Percentiles rank a stretch among this genome's conserved stretches.
These are phyloP conservation scores for Drosophila ogumai DNA, from an alignment of 1,140 invertebrate genomes.

Conservation along the genomic window DNA sequence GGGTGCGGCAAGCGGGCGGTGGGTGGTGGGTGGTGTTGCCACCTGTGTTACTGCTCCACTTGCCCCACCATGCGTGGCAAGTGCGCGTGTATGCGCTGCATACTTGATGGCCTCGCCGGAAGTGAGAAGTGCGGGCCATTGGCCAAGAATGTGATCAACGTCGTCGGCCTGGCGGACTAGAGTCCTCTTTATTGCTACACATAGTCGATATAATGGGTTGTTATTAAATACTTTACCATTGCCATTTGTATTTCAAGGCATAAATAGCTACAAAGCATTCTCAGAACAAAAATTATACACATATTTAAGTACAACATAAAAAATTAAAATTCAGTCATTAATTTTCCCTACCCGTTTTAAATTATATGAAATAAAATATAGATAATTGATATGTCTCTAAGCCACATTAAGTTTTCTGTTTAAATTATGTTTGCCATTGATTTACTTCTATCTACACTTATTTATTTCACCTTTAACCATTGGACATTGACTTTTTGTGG, in stretches of 20 bases:
- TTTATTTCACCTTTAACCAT: neutral
- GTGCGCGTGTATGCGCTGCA: constrained; percentile 31
- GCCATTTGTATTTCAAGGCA: neutral
- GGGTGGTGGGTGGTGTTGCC: neutral
- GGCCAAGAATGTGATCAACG: constrained; percentile 23
- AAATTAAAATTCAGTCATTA: too few relatives aligned
- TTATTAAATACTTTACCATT: neutral
- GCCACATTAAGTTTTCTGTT: neutral
- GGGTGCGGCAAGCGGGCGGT: neutral
- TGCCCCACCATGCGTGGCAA: constrained; percentile 40
- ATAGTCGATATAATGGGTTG: neutral
- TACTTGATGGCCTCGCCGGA: constrained; percentile 21
- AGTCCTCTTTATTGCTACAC: neutral
- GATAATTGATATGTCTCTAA: neutral
- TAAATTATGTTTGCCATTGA: neutral
- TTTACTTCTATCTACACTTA: neutral
- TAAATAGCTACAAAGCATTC: too few relatives aligned
- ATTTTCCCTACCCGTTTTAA: too few relatives aligned
- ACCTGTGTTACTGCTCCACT: constrained; percentile 38
- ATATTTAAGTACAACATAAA: too few relatives aligned
- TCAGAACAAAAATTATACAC: neutral
- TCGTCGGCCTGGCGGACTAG: neutral
- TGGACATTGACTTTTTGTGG: constrained; percentile 5
- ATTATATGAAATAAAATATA: neutral
- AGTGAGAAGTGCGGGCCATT: constrained; percentile 12